Evolutionary conservation across 2,797 vertebrate species (phyloP).

Genomic region (Coracias cyanogaster): DNA sequence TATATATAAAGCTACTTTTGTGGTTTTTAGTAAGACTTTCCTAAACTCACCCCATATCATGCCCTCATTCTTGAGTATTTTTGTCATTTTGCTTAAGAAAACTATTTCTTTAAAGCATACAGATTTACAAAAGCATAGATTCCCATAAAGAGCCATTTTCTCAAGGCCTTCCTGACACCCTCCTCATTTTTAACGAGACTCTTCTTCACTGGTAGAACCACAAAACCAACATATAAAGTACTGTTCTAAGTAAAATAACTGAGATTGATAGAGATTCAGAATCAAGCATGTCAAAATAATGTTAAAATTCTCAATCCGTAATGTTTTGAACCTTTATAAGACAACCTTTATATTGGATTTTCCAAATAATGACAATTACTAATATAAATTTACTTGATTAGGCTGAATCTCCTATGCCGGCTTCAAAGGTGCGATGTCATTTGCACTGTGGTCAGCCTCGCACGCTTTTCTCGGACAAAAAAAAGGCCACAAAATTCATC

Average conservation of each 20-base stretch:
- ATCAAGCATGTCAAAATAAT: background rate
- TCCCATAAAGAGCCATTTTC: background rate
- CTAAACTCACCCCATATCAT: background rate
- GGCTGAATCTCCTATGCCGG: background rate
- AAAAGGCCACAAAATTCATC: background rate
- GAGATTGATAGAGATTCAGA: background rate
- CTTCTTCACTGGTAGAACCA: background rate
- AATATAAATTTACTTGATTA: background rate
- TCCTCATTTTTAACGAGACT: background rate
- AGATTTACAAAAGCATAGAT: background rate
- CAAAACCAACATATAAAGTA: background rate
- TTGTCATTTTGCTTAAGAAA: background rate
- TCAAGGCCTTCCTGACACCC: background rate
- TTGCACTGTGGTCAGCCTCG: background rate
- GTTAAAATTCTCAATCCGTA: background rate
- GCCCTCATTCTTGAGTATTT: background rate
- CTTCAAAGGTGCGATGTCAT: background rate
- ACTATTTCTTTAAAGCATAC: background rate
- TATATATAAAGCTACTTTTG: background rate
- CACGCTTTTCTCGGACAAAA: background rate
- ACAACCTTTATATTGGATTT: background rate
- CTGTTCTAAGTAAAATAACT: background rate
- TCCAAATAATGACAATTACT: background rate
- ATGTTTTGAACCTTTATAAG: background rate
- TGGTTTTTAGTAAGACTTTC: background rate